These are phyloP conservation scores for Branchipolynoe longqiensis DNA, from an alignment of 2,888 invertebrate species.

Conservation along the genomic window DNA sequence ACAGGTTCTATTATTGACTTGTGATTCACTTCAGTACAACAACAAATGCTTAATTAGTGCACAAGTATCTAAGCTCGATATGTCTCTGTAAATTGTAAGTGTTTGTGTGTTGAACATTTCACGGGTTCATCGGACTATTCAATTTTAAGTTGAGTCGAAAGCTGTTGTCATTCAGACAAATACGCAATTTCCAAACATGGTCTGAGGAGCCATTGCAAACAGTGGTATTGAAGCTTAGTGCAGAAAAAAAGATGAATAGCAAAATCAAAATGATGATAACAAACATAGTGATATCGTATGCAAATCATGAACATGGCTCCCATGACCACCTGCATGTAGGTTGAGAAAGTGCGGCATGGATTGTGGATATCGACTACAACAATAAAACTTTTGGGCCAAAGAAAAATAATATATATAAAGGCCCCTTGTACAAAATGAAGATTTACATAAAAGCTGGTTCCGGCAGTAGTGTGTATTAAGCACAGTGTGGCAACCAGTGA, in stretches of 20 bases:
- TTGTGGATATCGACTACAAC: not conserved
- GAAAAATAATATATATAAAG: too few species aligned
- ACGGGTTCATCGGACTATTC: too few species aligned
- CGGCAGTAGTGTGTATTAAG: not conserved
- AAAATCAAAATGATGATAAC: conserved; percentile 5
- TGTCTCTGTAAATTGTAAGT: too few species aligned
- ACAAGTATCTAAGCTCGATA: too few species aligned
- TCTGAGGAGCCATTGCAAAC: not conserved
- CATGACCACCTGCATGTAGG: conserved; percentile 12
- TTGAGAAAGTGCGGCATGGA: not conserved
- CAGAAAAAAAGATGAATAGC: not conserved
- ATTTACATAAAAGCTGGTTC: not conserved
- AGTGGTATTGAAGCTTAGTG: conserved; percentile 34
- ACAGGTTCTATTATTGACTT: too few species aligned
- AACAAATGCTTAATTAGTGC: too few species aligned
- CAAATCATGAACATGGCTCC: not conserved
- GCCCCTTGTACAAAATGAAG: too few species aligned
- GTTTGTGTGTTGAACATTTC: too few species aligned
- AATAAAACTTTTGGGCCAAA: too few species aligned
- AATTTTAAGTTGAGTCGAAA: too few species aligned
- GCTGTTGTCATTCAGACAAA: not conserved
- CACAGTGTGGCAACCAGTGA: too few species aligned
- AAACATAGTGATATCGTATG: conserved; percentile 6
- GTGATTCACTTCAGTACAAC: too few species aligned
- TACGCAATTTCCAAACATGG: not conserved